phyloP scores from a whole-genome alignment of 2,888 invertebrate species.

The Panopea generosa region DNA sequence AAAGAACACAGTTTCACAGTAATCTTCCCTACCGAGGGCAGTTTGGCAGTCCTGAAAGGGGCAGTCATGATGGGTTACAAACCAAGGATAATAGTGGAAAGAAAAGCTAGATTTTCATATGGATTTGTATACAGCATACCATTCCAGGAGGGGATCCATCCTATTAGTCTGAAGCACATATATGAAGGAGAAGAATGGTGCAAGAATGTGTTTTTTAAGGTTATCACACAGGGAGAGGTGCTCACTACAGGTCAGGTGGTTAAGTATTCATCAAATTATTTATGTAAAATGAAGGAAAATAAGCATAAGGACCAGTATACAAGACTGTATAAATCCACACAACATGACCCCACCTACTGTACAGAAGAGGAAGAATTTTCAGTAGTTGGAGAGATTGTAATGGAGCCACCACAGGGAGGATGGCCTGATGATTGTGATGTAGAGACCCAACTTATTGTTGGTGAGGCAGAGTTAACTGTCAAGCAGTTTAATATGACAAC shows the following conservation, averaged over 20 bases:
- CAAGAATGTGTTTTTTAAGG: constrained; percentile 32
- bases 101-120: constrained; percentile 31
- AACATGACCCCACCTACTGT: constrained; percentile 26
- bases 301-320: constrained; percentile 16
- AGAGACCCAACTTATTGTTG: constrained; percentile 30
- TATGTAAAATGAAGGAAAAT: constrained; percentile 6
- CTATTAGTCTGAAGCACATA: constrained; percentile 11
- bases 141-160: constrained; percentile 24
- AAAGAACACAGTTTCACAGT: too few species aligned
- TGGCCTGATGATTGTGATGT: constrained; percentile 28
- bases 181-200: constrained; percentile 30
- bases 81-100: constrained; percentile 21
- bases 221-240: constrained; percentile 26
- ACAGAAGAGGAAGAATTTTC: constrained; percentile 26
- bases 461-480: constrained; percentile 37
- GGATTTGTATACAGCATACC: constrained; percentile 25
- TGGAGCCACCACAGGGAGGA: constrained; percentile 24
- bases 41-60: constrained; percentile 40
- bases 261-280: constrained; percentile 7
- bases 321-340: constrained; percentile 20
- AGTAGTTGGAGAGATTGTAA: constrained; percentile 22
- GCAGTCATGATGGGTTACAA: constrained; percentile 36
- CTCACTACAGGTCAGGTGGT: constrained; percentile 19
- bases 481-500: constrained; percentile 24
- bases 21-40: constrained; percentile 19